phyloP scores from a whole-genome alignment of 2,888 invertebrate genomes.

The Temnothorax rugatulus region DNA sequence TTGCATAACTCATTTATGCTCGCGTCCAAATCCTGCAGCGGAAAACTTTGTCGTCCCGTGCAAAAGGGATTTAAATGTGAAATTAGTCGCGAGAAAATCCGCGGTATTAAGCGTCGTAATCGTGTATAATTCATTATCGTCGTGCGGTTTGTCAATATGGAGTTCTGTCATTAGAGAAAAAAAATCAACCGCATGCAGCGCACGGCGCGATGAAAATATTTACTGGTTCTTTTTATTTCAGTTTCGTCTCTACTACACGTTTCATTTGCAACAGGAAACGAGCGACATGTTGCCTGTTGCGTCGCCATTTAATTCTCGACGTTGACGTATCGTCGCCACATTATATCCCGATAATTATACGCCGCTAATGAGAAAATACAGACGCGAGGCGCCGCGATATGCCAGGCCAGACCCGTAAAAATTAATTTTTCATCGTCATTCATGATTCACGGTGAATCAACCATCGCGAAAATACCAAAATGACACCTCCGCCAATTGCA shows the following conservation, averaged over 20 bases:
- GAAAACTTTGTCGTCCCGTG: constrained; percentile 11
- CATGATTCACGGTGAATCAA: constrained; percentile 42
- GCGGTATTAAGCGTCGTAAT: constrained; percentile 20
- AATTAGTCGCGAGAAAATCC: constrained; percentile 28
- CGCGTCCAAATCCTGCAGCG: not conserved
- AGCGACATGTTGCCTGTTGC: constrained; percentile 66
- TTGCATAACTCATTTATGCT: constrained; percentile 15
- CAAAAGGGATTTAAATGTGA: constrained; percentile 32
- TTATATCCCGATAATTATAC: constrained; percentile 52
- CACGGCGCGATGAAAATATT: not conserved
- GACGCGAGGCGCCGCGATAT: constrained; percentile 10
- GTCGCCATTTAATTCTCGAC: constrained; percentile 62
- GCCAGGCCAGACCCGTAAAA: constrained; percentile 22
- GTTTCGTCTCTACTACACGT: constrained; percentile 1
- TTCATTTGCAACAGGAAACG: constrained; percentile 1
- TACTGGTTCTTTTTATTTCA: constrained; percentile 6
- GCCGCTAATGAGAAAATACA: constrained; percentile 51
- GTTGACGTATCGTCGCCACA: constrained; percentile 61
- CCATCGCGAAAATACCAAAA: constrained; percentile 22
- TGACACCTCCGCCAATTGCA: not conserved
- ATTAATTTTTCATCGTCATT: constrained; percentile 53
- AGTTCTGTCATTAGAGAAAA: constrained; percentile 1
- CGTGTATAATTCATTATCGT: constrained; percentile 1
- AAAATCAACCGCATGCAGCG: not conserved
- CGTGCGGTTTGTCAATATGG: not conserved